Percentiles rank a stretch among this genome's conserved stretches.
phyloP scores from a whole-genome alignment of 2,888 invertebrate species.

The Heliconius aoede region DNA sequence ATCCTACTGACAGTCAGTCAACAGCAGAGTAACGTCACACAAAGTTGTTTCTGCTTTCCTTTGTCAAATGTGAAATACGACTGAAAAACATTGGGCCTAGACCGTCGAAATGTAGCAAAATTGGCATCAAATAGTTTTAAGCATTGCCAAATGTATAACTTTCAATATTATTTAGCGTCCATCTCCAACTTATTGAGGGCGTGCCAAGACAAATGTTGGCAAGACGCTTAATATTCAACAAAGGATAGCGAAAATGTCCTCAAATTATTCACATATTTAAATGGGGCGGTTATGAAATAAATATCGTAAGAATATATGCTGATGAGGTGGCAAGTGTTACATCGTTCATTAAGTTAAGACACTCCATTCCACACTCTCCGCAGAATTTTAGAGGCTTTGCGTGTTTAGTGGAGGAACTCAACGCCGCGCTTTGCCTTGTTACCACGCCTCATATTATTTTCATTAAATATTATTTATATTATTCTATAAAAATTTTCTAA shows the following conservation, averaged over 20 bases:
- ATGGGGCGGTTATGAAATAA: conserved; percentile 7
- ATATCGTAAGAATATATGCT: conserved; percentile 5
- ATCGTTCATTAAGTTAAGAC: no score
- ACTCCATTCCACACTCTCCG: no score
- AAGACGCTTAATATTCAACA: conserved; percentile 39
- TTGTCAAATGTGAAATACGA: background rate
- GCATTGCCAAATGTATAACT: conserved; percentile 35
- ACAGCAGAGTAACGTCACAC: background rate
- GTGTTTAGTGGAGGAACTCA: no score
- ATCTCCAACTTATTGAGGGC: conserved; percentile 40
- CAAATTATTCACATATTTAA: conserved; percentile 2
- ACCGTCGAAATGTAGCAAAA: conserved; percentile 42
- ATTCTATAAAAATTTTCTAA: no score
- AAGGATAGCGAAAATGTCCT: conserved; percentile 32
- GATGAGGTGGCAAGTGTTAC: background rate
- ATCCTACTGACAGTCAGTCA: no score
- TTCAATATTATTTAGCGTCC: conserved; percentile 43
- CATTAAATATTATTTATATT: no score
- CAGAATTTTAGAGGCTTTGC: no score
- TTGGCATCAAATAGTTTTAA: conserved; percentile 44
- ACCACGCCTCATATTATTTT: background rate
- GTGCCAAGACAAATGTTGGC: conserved; percentile 48
- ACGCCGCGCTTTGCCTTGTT: background rate
- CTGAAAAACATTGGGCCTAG: conserved; percentile 23
- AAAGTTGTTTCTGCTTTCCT: background rate